These are phyloP conservation scores for Leistus spinibarbis DNA, from an alignment of 2,888 invertebrate genomes.

Conservation along the genomic window DNA sequence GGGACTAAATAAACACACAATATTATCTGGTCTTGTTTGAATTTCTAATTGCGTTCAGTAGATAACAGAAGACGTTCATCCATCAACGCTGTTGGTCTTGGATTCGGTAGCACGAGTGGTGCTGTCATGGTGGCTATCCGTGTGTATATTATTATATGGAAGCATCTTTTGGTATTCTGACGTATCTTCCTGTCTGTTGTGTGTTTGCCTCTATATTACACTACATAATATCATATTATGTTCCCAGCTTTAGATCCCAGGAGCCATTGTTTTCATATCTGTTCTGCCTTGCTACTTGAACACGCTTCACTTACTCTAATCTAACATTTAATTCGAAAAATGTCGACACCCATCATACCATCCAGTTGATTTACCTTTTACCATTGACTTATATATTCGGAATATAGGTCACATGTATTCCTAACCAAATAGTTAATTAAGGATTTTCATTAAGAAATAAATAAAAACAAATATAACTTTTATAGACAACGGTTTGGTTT, in stretches of 20 bases:
- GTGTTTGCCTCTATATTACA: constrained; percentile 17
- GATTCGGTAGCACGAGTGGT: neutral
- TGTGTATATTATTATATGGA: constrained; percentile 1
- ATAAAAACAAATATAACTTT: too few species aligned
- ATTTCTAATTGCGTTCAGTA: neutral
- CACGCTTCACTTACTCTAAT: neutral
- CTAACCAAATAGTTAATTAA: too few species aligned
- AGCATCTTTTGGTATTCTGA: constrained; percentile 32
- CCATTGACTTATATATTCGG: too few species aligned
- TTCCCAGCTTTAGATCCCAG: neutral
- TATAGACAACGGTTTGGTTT: too few species aligned
- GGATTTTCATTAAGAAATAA: too few species aligned
- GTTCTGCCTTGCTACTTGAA: neutral
- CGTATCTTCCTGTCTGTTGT: constrained; percentile 13
- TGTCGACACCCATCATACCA: neutral
- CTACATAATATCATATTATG: constrained; percentile 16
- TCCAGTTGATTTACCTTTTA: neutral
- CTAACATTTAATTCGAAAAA: neutral
- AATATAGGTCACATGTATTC: too few species aligned
- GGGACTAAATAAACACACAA: too few species aligned
- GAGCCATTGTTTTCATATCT: constrained; percentile 29
- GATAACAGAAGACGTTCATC: neutral
- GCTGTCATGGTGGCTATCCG: neutral
- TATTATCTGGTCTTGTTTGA: neutral
- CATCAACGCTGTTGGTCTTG: neutral